A percentile compares a stretch with the other conserved stretches of the same genome.
phyloP scores from a whole-genome alignment of 1,140 invertebrate species.

The Streblospio benedicti region DNA sequence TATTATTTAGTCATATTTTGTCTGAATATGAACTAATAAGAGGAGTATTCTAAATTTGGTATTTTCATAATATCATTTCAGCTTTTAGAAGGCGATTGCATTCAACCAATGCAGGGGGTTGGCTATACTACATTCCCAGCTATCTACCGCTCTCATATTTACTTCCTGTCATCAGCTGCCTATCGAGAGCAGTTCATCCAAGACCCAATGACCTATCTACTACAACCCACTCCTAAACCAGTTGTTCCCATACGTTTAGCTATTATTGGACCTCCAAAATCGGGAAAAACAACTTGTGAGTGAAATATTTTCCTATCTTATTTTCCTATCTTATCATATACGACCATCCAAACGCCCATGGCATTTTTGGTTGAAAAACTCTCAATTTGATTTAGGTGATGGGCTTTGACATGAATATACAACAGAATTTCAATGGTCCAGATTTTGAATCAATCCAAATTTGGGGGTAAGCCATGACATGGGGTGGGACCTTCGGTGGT shows the following conservation, averaged over 20 bases:
- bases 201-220: constrained; percentile 41
- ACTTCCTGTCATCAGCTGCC: constrained; percentile 36
- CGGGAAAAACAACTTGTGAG: constrained; percentile 47
- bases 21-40: not conserved
- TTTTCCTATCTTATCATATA: too few species aligned
- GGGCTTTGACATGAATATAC: too few species aligned
- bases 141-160: constrained; percentile 42
- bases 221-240: constrained; percentile 39
- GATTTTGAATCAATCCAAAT: too few species aligned
- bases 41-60: not conserved
- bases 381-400: too few species aligned
- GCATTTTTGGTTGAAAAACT: not conserved
- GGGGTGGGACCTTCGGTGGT: too few species aligned
- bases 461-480: too few species aligned
- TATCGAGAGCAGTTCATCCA: constrained; percentile 36
- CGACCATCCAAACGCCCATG: too few species aligned
- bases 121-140: constrained; percentile 36
- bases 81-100: constrained; percentile 39
- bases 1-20: not conserved
- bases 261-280: constrained; percentile 47
- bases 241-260: constrained; percentile 44
- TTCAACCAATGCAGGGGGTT: constrained; percentile 42
- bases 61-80: constrained; percentile 18
- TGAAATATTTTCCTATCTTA: constrained; percentile 4
- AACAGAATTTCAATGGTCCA: too few species aligned